Conservation (phyloP, 1,140 invertebrate genomes). For the Drosophila insularis region DNA sequence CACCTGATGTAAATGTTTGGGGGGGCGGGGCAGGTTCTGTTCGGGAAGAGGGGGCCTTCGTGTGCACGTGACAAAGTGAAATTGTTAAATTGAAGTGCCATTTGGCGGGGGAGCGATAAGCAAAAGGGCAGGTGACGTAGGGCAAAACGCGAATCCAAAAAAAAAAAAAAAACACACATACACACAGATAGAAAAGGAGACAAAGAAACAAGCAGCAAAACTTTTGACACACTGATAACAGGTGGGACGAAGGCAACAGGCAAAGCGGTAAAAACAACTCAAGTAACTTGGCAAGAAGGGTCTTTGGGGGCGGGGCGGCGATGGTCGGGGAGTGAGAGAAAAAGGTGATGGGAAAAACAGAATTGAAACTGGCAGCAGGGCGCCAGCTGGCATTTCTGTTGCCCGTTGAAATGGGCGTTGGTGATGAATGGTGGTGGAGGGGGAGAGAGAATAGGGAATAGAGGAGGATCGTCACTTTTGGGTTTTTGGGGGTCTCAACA, state of each 20-base stretch:
- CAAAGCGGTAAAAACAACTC: slow-evolving; percentile 4
- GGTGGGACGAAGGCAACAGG: slow-evolving; percentile 1
- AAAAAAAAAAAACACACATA: background rate
- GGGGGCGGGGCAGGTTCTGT: background rate
- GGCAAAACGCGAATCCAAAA: background rate
- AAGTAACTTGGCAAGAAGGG: background rate
- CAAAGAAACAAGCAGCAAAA: background rate
- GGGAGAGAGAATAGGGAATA: background rate
- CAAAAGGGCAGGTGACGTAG: slow-evolving; percentile 2
- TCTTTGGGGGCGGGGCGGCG: too few relatives aligned
- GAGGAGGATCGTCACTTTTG: slow-evolving; percentile 3
- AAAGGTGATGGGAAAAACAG: background rate
- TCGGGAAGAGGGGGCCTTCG: background rate
- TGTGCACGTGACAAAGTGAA: slow-evolving; percentile 15
- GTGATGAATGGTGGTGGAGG: background rate
- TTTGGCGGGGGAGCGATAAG: slow-evolving; percentile 6
- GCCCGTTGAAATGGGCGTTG: background rate
- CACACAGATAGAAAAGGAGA: background rate
- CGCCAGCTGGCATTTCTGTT: background rate
- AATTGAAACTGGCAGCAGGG: slow-evolving; percentile 1
- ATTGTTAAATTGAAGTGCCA: slow-evolving; percentile 17
- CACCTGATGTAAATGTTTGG: background rate
- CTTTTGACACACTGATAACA: slow-evolving; percentile 9
- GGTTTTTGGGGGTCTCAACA: slow-evolving; percentile 20
- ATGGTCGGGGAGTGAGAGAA: too few relatives aligned